Evolutionary conservation across 1,140 invertebrate genomes (phyloP), one percentile per base, ranked within the genome.

Genomic region (Diorhabda carinulata): DNA sequence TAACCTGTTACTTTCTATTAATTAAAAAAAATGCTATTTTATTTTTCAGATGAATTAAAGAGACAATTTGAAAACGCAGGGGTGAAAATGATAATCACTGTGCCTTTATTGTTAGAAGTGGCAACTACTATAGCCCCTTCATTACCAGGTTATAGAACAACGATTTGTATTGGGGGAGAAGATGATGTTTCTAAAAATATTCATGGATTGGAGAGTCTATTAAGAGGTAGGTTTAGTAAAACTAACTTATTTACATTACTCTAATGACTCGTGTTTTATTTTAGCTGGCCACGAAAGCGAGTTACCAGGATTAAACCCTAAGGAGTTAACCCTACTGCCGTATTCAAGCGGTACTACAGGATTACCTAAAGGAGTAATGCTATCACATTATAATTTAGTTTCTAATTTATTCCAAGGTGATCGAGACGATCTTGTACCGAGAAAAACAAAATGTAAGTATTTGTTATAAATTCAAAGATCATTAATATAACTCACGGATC

Each of bases 261-360:
- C 25, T 25, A 25, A 25, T 25, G 25, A 25, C 25, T 25, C 60
- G 52, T 7, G 6, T 1, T 60, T 64, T 1, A 25, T 87, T 41
- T 82, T 82, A 76, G 83, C 81, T 44, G 83, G 84, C 66, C 79
- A 86, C 67, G 77, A 83, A 65, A 81, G 82, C 0, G 84, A 86
- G 47, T 74, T 87, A 8, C 85, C 86, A 2, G 75, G 76, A 56
- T 76, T 81, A 44, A 79, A 79, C 67, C 80, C 79, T 2, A 80
- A 87, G 43, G 85, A 88, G 71, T 44, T 85, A 2, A 86, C 85
- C 2, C 69, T 87, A 40, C 80, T 91, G 68, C 90, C 89, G 0
- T 91, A 89, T 77, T 91, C 93, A 1, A 95, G 93, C 81, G 94
- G 95, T 4, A 96, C 95, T 0, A 97, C 94, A 44, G 94, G 95